Evolutionary conservation across 2,797 vertebrate genomes (phyloP).

Genomic region (Euphonia xanthogaster): DNA sequence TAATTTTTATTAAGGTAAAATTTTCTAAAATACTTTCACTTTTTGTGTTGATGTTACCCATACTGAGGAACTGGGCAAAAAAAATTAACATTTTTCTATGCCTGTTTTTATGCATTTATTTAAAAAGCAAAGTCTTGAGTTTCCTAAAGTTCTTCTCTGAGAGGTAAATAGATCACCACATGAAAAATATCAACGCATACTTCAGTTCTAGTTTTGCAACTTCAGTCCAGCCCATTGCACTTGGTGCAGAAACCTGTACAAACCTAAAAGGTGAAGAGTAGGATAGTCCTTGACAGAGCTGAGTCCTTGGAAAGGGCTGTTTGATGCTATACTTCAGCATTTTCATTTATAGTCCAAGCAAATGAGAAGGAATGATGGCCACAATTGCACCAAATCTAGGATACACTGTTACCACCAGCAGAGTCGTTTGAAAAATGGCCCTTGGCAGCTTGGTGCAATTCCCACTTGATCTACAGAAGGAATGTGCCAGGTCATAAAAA

Average conservation of each 20-base stretch:
- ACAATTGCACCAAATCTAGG: background rate
- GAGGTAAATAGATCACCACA: background rate
- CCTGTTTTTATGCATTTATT: background rate
- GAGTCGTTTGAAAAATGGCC: background rate
- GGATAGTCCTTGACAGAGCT: background rate
- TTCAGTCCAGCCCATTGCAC: background rate
- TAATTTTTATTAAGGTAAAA: background rate
- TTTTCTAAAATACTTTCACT: background rate
- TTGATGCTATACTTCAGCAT: fast-evolving
- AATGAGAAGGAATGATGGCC: background rate
- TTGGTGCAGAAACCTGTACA: background rate
- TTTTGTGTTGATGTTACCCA: background rate
- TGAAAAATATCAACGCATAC: background rate
- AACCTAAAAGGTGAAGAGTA: background rate
- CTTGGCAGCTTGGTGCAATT: background rate
- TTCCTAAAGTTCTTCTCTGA: background rate
- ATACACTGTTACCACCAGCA: background rate
- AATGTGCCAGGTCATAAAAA: background rate
- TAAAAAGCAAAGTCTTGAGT: background rate
- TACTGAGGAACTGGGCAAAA: background rate
- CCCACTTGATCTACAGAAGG: background rate
- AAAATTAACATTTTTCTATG: background rate
- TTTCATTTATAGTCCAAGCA: background rate
- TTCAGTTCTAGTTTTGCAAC: background rate
- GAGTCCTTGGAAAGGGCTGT: background rate